phyloP scores from a whole-genome alignment of 2,113 vertebrate genomes.

The Eulemur macaco region DNA sequence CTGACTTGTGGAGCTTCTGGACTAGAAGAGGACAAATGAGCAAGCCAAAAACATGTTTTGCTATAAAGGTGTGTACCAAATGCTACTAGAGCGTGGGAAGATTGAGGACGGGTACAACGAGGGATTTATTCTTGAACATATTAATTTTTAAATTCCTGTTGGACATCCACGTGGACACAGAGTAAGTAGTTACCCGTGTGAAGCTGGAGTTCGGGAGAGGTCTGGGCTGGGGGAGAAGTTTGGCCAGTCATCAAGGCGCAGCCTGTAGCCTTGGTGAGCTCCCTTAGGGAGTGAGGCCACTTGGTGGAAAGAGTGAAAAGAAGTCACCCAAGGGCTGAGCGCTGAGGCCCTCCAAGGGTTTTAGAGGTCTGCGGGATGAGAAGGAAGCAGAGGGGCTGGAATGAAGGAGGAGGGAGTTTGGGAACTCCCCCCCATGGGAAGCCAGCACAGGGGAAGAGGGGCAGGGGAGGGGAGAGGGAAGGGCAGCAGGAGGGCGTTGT shows the following conservation, averaged over 20 bases:
- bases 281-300: too few species aligned
- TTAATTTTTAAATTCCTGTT: neutral
- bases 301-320: neutral
- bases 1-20: neutral
- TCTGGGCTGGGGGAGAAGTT: neutral
- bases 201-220: neutral
- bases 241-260: fast-evolving
- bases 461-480: neutral
- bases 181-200: too few species aligned
- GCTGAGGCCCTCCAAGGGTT: too few species aligned
- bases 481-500: fast-evolving
- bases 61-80: neutral
- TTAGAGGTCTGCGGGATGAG: neutral
- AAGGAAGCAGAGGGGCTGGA: neutral
- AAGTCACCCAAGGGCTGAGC: neutral
- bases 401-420: too few species aligned
- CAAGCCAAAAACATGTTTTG: neutral
- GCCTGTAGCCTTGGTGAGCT: neutral
- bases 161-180: too few species aligned
- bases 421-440: fast-evolving
- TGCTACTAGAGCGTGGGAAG: fast-evolving
- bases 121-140: neutral
- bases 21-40: neutral
- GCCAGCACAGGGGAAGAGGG: fast-evolving
- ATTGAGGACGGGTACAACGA: neutral